A percentile compares a stretch with the other conserved stretches of the same genome.
phyloP scores from a whole-genome alignment of 2,797 vertebrate genomes.

The Gallirallus australis region DNA sequence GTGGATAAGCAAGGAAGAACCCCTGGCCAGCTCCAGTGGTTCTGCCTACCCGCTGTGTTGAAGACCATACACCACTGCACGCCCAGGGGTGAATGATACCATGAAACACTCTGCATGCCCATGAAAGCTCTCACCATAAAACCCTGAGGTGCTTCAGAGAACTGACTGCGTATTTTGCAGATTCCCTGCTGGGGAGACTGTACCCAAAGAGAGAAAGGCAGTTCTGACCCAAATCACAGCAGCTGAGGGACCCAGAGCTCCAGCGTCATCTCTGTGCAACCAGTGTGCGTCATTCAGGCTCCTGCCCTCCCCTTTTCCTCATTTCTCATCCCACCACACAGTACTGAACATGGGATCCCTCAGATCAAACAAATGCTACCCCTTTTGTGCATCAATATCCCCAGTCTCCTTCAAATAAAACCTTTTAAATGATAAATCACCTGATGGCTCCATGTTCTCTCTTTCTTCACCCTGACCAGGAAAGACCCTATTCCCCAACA shows the following conservation, averaged over 20 bases:
- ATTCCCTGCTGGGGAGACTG: not conserved
- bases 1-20: not conserved
- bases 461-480: not conserved
- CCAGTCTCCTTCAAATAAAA: not conserved
- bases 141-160: not conserved
- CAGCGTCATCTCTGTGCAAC: rapidly evolving
- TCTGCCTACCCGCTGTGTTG: not conserved
- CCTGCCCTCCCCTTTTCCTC: not conserved
- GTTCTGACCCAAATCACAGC: not conserved
- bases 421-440: not conserved
- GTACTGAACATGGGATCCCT: not conserved
- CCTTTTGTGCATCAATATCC: not conserved
- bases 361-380: not conserved
- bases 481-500: not conserved
- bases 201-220: not conserved
- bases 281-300: not conserved
- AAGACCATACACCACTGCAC: not conserved
- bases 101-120: not conserved
- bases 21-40: not conserved
- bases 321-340: not conserved
- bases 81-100: rapidly evolving
- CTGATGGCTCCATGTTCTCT: not conserved
- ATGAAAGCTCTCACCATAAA: not conserved
- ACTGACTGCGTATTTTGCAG: rapidly evolving
- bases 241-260: not conserved